These are phyloP conservation scores for Coracias cyanogaster DNA, from an alignment of 2,797 vertebrate species.

Conservation along the genomic window DNA sequence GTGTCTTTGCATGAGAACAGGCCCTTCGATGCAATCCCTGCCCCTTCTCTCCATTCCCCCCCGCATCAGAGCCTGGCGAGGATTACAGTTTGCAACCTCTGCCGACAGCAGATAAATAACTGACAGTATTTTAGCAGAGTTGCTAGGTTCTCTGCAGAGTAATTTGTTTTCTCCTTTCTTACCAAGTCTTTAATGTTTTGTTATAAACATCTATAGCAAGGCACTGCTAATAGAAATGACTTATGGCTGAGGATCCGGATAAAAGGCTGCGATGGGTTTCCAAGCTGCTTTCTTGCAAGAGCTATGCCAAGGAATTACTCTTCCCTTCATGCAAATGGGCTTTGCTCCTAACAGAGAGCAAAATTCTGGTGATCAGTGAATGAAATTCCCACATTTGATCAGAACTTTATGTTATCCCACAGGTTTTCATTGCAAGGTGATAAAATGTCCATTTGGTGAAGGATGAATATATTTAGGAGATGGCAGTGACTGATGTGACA, in stretches of 20 bases:
- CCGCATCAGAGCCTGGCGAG: conserved; percentile 31
- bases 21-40: conserved; percentile 40
- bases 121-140: conserved; percentile 69
- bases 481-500: not conserved
- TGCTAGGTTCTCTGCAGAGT: conserved; percentile 65
- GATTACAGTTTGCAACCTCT: conserved; percentile 68
- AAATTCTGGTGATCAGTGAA: not conserved
- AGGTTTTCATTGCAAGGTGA: not conserved
- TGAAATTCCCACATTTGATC: not conserved
- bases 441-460: not conserved
- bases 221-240: conserved; percentile 69
- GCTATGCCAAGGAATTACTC: not conserved
- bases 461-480: not conserved
- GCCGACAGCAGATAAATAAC: conserved; percentile 75
- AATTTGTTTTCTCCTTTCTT: conserved; percentile 75
- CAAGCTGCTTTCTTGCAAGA: conserved; percentile 1
- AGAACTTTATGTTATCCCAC: not conserved
- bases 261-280: not conserved
- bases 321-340: not conserved
- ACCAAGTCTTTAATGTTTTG: conserved; percentile 69
- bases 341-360: not conserved
- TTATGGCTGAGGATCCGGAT: conserved; percentile 37
- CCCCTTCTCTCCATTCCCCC: conserved; percentile 45
- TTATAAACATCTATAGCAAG: conserved; percentile 63
- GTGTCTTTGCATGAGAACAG: conserved; percentile 61